A percentile compares a stretch with the other conserved stretches of the same genome.
phyloP scores from a whole-genome alignment of 2,888 invertebrate genomes.

The Cantharis rustica region DNA sequence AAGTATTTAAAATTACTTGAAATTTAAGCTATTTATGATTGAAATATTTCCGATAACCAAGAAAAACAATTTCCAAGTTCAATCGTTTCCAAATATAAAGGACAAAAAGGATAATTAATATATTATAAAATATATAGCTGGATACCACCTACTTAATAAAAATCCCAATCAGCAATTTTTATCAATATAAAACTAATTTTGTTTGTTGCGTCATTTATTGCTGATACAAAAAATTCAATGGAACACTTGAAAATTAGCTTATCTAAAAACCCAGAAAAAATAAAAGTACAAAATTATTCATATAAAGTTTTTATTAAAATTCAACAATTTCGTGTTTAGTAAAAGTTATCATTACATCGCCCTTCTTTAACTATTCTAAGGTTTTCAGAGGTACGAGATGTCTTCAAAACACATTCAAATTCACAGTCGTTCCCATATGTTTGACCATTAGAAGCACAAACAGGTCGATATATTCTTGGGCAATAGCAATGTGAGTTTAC shows the following conservation, averaged over 20 bases:
- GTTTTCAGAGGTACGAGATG: slow-evolving; percentile 13
- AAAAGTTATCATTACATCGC: slow-evolving; percentile 42
- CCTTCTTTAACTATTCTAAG: slow-evolving; percentile 51
- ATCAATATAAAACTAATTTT: not conserved
- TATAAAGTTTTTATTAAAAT: not conserved
- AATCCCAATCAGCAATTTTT: not conserved
- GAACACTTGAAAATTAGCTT: not conserved
- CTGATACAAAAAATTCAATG: not conserved
- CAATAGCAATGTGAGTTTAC: slow-evolving; percentile 51
- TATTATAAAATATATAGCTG: too few species aligned
- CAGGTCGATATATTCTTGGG: slow-evolving; percentile 53
- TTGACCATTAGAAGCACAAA: slow-evolving; percentile 55
- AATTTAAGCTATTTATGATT: too few species aligned
- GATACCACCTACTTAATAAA: too few species aligned
- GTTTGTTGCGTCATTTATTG: not conserved
- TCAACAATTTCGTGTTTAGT: not conserved
- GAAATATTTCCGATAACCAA: too few species aligned
- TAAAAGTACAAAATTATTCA: not conserved
- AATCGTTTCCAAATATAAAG: too few species aligned
- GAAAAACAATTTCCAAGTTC: too few species aligned
- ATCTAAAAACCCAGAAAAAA: not conserved
- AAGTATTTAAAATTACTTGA: too few species aligned
- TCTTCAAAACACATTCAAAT: slow-evolving; percentile 50
- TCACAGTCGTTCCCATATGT: slow-evolving; percentile 57
- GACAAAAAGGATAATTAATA: too few species aligned